Percentiles rank a stretch among this genome's conserved stretches.
Conservation (phyloP, 2,888 invertebrate genomes). For the Aphodius granarius region DNA sequence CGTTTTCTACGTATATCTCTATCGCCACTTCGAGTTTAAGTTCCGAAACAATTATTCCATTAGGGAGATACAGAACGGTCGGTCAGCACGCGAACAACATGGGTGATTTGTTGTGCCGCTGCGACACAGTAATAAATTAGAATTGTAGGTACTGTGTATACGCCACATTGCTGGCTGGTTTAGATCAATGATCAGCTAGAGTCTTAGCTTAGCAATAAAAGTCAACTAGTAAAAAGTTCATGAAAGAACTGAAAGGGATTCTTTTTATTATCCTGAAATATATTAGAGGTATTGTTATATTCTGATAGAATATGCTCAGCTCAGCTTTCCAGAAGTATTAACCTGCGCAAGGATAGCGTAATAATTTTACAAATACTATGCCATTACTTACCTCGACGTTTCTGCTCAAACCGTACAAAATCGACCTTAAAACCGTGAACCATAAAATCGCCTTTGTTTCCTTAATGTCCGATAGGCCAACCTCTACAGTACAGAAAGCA, state of each 20-base stretch:
- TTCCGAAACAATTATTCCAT: constrained; percentile 29
- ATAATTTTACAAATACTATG: neutral
- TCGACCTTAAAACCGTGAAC: neutral
- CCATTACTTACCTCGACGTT: neutral
- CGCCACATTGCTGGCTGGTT: neutral
- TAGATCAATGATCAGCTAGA: neutral
- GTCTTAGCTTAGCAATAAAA: neutral
- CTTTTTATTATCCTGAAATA: too few species aligned
- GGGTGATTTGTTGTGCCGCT: constrained; percentile 22
- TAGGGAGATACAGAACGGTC: constrained; percentile 17
- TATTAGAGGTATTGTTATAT: too few species aligned
- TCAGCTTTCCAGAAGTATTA: too few species aligned
- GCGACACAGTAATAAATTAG: constrained; percentile 28
- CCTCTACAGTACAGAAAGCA: neutral
- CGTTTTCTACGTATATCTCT: constrained; percentile 14
- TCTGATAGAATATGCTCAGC: too few species aligned
- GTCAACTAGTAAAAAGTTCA: neutral
- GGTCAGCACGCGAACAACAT: constrained; percentile 25
- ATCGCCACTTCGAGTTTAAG: constrained; percentile 23
- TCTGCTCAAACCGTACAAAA: neutral
- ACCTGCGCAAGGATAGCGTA: neutral
- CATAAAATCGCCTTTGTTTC: neutral
- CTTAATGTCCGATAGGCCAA: neutral
- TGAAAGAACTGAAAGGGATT: too few species aligned
- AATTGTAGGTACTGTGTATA: constrained; percentile 11